Conservation (phyloP, 2,113 vertebrate species). For the Cyprinodon tularosa region DNA sequence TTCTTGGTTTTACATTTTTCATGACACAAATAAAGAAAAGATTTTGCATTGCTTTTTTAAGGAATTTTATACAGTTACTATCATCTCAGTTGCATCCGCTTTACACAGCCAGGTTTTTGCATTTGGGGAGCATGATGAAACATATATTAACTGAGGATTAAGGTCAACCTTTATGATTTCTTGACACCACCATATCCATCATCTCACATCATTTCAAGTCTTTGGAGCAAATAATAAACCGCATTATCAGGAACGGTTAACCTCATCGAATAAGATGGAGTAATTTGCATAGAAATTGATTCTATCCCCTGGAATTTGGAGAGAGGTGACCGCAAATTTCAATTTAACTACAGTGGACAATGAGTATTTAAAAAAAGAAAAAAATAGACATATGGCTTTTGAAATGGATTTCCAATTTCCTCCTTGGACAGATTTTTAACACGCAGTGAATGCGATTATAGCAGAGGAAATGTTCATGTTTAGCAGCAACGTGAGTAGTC, state of each 20-base stretch:
- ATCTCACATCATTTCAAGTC: constrained; percentile 67
- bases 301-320: constrained; percentile 69
- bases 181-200: constrained; percentile 72
- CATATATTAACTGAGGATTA: constrained; percentile 66
- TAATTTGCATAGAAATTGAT: constrained; percentile 85
- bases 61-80: constrained; percentile 17
- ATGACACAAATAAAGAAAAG: not conserved
- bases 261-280: constrained; percentile 66
- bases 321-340: constrained; percentile 68
- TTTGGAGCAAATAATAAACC: constrained; percentile 72
- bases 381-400: constrained; percentile 62
- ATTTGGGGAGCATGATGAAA: constrained; percentile 55
- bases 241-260: constrained; percentile 75
- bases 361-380: constrained; percentile 66
- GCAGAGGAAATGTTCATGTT: constrained; percentile 52
- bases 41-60: not conserved
- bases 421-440: constrained; percentile 59
- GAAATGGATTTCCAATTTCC: constrained; percentile 72
- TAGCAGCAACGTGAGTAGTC: constrained; percentile 23
- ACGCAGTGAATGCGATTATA: constrained; percentile 58
- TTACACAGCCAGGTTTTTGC: constrained; percentile 13
- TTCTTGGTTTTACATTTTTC: not conserved
- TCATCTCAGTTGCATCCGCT: constrained; percentile 26
- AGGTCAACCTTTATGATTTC: constrained; percentile 71
- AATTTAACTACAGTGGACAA: constrained; percentile 71